Evolutionary conservation across 2,888 invertebrate genomes (phyloP).

Genomic region (Heliconius aoede): DNA sequence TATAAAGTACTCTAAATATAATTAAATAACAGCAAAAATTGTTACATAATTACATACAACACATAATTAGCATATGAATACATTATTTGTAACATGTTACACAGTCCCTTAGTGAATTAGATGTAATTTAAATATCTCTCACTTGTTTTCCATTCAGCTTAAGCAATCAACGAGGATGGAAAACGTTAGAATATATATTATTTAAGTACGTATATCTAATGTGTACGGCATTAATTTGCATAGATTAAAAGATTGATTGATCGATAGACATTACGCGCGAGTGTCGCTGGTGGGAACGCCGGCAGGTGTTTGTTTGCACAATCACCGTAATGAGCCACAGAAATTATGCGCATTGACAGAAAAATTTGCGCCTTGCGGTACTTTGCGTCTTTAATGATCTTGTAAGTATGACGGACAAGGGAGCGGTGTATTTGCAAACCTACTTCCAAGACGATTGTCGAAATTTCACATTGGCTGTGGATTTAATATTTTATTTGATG

Average conservation of each 20-base stretch:
- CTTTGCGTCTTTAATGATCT: slow-evolving; percentile 21
- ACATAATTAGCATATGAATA: no score
- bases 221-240: slow-evolving; percentile 42
- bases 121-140: background rate
- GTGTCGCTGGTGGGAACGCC: slow-evolving; percentile 65
- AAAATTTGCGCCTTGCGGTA: slow-evolving; percentile 28
- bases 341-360: slow-evolving; percentile 25
- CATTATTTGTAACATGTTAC: background rate
- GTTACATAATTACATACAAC: background rate
- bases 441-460: background rate
- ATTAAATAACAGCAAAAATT: background rate
- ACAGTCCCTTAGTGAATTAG: slow-evolving; percentile 6
- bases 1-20: no score
- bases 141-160: slow-evolving; percentile 36
- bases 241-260: slow-evolving; percentile 46
- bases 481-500: no score
- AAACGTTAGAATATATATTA: slow-evolving; percentile 40
- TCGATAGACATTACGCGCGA: slow-evolving; percentile 41
- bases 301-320: slow-evolving; percentile 62
- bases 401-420: slow-evolving; percentile 3
- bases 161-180: slow-evolving; percentile 40
- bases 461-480: background rate
- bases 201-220: slow-evolving; percentile 26
- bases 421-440: background rate
- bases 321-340: slow-evolving; percentile 30